Evolutionary conservation across 2,888 invertebrate species (phyloP), one percentile per base, ranked within the genome.

Genomic region (Drosophila macrospina): DNA sequence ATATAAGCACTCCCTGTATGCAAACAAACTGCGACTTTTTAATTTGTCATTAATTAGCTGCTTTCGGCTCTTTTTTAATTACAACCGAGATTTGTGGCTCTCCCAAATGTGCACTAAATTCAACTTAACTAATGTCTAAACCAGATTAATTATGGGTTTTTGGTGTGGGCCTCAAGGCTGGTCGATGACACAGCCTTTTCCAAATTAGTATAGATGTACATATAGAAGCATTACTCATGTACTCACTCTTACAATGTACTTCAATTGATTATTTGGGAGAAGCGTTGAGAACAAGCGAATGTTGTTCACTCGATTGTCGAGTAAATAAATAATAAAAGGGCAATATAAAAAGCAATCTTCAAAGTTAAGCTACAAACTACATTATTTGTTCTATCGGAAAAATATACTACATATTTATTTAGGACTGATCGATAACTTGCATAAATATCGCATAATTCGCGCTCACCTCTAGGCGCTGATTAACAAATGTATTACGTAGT

Each of bases 21-120:
- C 56, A 59, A 64, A 63, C 65, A 54, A 62, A 64, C 62, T 74
- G 66, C 47, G 73, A 65, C 80, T 86, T 66, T 57, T 30, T 65
- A 86, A 81, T 83, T 70, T 50, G 37, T 50, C 28, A 66, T 85
- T 69, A 54, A 61, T 45, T 64, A 55, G 65, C 52, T 57, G 48
- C 28, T 66, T 54, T 44, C 60, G 41, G 48, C 51, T 54, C 42
- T 65, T 69, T 78, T 42, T n/a, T n/a, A 75, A 71, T 75, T 78
- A 62, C 54, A 63, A 63, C 56, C 36, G 59, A 59, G 79, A 62
- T 66, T 65, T 66, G 56, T 47, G 60, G 32, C 52, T 51, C 51
- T 37, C 47, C 39, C 41, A 48, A 52, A 51, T 56, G 41, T 54
- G 26, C 42, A 61, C 37, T 52, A 42, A 70, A 42, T 16, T 45